Base-by-base conservation (phyloP, 2,888 invertebrate species). In the Cheilosia variabilis region DNA sequence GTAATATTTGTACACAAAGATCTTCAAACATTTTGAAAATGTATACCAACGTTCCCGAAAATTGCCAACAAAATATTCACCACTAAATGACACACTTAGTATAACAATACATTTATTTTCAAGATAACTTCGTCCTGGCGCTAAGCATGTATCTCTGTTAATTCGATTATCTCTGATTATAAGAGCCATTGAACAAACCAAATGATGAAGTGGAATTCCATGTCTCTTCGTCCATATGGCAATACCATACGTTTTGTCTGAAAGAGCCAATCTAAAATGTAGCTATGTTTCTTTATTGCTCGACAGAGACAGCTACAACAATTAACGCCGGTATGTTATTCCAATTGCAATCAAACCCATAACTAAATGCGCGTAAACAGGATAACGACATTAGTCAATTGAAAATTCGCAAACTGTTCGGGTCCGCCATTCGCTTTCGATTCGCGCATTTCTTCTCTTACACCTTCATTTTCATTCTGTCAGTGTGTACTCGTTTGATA, bases 381-480 rank as follows among this genome's bases (percentile, higher is more conserved):
- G 80, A 80, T 24, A 79, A 22, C 52, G 19, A 19, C 24, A 69
- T 7, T 1, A 10, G n/a, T 37, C n/a, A 50, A 50, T 7, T 47
- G n/a, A 47, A 71, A 71, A 65, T 71, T 80, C 19, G 84, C 84
- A 71, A 79, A 72, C 17, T 34, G 71, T 72, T 17, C 50, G 15
- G n/a, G 13, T 60, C 80, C 84, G 84, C 80, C 84, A 84, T 84
- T 84, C 37, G 37, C 13, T 37, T 37, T 37, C 37, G 13, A 4
- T 37, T 37, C 80, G 80, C 80, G 84, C 75, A 84, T 76, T 76
- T 71, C 58, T 71, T 75, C 65, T 76, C 63, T 53, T 73, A 47
- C 37, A 7, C 63, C 41, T 73, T 41, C 45, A 47, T 60, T 66
- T 73, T 41, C 37, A 47, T 60, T 66, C 65, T 80, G 65, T 79